Conservation (phyloP, 2,797 vertebrate genomes). For the Pristis pectinata region DNA sequence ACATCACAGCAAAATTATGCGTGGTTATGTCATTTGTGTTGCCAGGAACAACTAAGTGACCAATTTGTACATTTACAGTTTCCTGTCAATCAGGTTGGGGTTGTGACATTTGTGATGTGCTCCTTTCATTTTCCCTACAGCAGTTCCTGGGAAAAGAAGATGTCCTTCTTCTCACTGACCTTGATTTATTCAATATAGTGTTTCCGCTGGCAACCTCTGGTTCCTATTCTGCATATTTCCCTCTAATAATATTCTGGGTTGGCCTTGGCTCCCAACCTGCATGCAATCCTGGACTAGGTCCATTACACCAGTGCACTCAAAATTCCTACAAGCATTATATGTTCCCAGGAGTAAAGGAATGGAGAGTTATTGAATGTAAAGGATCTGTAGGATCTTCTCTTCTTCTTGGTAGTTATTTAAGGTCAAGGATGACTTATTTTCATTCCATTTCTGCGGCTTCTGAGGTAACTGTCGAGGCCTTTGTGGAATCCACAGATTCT, state of each 20-base stretch:
- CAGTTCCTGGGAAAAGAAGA: neutral
- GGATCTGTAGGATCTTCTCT: too few species aligned
- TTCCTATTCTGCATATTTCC: neutral
- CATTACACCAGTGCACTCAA: neutral
- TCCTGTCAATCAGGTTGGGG: neutral
- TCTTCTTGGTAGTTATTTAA: too few species aligned
- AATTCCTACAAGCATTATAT: neutral
- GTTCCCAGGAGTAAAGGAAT: neutral
- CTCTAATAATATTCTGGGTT: neutral
- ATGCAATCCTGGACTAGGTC: neutral
- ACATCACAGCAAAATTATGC: constrained; percentile 38
- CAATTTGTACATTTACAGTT: constrained; percentile 18
- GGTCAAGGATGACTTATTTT: too few species aligned
- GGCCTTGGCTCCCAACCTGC: neutral
- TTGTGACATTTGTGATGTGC: neutral
- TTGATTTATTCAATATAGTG: neutral
- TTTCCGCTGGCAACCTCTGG: neutral
- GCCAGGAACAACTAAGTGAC: constrained; percentile 17
- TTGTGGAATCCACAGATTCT: too few species aligned
- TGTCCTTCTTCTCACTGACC: neutral
- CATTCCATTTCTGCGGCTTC: too few species aligned
- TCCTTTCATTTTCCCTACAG: neutral
- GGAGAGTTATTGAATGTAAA: neutral
- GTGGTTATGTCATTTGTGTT: constrained; percentile 24
- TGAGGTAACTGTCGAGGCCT: too few species aligned